Conservation (phyloP, 1,140 invertebrate species). For the Ditylenchus dipsaci region DNA sequence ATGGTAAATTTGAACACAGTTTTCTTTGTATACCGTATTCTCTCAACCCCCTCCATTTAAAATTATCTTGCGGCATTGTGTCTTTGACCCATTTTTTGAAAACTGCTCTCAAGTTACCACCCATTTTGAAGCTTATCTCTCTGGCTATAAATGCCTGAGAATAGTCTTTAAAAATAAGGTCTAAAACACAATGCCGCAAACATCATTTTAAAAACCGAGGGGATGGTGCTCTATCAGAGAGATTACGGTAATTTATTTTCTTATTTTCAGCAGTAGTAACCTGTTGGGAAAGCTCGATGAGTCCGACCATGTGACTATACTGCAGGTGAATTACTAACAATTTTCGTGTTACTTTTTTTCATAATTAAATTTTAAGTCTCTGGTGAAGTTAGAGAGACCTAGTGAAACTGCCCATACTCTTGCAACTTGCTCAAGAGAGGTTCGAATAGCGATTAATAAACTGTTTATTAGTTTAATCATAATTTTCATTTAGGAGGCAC, state of each 20-base stretch:
- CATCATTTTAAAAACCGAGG: no score
- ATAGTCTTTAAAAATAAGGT: no score
- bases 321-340: not conserved
- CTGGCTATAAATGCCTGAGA: no score
- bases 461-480: not conserved
- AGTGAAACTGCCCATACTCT: not conserved
- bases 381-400: not conserved
- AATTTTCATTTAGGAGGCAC: not conserved
- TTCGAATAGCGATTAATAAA: no score
- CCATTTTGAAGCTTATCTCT: no score
- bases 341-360: not conserved
- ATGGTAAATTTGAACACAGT: slow-evolving; percentile 65
- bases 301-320: not conserved
- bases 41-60: no score
- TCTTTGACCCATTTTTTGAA: no score
- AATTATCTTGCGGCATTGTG: no score
- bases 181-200: no score
- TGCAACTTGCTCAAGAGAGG: not conserved
- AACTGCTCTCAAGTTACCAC: no score
- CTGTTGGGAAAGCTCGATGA: not conserved
- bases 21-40: slow-evolving; percentile 12
- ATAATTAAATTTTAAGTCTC: not conserved
- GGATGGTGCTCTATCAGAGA: no score
- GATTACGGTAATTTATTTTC: no score
- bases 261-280: not conserved